Evolutionary conservation across 2,113 vertebrate species (phyloP).

Genomic region (Casuarius casuarius): DNA sequence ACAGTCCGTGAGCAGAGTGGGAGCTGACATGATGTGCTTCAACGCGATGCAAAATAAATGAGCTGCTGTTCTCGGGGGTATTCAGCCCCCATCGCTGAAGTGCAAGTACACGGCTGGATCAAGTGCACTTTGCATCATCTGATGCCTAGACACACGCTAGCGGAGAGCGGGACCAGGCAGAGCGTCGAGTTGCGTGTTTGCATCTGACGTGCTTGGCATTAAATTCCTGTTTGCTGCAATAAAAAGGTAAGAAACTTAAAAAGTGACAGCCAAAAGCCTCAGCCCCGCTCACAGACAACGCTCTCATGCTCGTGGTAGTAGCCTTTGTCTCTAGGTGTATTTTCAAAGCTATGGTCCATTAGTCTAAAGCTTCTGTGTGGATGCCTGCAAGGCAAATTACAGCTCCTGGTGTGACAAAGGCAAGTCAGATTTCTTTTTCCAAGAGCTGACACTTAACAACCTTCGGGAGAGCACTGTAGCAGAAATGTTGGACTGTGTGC

Average conservation of each 20-base stretch:
- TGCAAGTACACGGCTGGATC: not conserved
- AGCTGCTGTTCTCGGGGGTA: slow-evolving; percentile 35
- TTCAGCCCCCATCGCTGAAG: not conserved
- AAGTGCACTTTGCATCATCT: not conserved
- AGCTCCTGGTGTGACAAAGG: slow-evolving; percentile 53
- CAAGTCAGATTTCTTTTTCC: slow-evolving; percentile 44
- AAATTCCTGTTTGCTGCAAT: slow-evolving; percentile 32
- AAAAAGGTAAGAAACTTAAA: slow-evolving; percentile 69
- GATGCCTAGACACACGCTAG: not conserved
- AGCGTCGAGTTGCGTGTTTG: not conserved
- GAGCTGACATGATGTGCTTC: slow-evolving; percentile 31
- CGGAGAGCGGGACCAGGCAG: not conserved
- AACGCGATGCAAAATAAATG: slow-evolving; percentile 24
- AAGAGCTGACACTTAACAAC: slow-evolving; percentile 47
- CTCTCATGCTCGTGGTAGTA: not conserved
- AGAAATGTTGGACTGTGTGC: slow-evolving; percentile 7
- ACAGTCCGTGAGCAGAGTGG: not conserved
- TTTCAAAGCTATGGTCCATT: slow-evolving; percentile 33
- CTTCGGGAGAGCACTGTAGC: slow-evolving; percentile 31
- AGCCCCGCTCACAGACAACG: not conserved
- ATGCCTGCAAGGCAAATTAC: slow-evolving; percentile 58
- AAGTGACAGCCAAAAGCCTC: not conserved
- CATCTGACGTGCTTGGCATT: slow-evolving; percentile 42
- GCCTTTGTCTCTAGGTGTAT: slow-evolving; percentile 39
- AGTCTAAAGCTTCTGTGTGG: slow-evolving; percentile 27